These are phyloP conservation scores for Pantala flavescens DNA, from an alignment of 1,140 invertebrate species.

Conservation along the genomic window DNA sequence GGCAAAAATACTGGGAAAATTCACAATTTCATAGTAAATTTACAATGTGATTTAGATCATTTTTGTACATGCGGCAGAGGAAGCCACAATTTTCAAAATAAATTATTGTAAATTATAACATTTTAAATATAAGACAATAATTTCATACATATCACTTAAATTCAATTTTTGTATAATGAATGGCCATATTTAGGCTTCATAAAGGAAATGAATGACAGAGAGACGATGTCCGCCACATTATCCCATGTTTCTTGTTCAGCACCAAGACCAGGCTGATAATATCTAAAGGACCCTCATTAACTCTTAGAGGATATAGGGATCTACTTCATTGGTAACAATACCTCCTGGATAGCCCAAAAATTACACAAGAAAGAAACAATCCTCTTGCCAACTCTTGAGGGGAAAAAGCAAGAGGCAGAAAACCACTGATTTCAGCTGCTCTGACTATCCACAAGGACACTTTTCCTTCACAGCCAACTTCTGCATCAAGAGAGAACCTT, in stretches of 20 bases:
- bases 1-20: neutral
- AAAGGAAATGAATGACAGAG: too few relatives aligned
- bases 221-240: too few relatives aligned
- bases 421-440: neutral
- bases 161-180: too few relatives aligned
- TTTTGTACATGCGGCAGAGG: too few relatives aligned
- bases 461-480: neutral
- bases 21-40: too few relatives aligned
- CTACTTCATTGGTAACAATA: neutral
- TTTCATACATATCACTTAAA: too few relatives aligned
- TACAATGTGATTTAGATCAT: too few relatives aligned
- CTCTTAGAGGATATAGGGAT: neutral
- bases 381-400: neutral
- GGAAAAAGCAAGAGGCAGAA: neutral
- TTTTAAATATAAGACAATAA: too few relatives aligned
- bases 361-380: neutral
- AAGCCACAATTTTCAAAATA: too few relatives aligned
- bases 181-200: too few relatives aligned
- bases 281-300: neutral
- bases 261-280: neutral
- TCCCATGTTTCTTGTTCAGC: neutral
- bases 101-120: too few relatives aligned
- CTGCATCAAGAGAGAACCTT: constrained; percentile 5
- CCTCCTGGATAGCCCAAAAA: neutral
- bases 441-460: neutral